A percentile compares a stretch with the other conserved stretches of the same genome.
Conservation (phyloP, 2,888 invertebrate species). For the Lamproptera curius region DNA sequence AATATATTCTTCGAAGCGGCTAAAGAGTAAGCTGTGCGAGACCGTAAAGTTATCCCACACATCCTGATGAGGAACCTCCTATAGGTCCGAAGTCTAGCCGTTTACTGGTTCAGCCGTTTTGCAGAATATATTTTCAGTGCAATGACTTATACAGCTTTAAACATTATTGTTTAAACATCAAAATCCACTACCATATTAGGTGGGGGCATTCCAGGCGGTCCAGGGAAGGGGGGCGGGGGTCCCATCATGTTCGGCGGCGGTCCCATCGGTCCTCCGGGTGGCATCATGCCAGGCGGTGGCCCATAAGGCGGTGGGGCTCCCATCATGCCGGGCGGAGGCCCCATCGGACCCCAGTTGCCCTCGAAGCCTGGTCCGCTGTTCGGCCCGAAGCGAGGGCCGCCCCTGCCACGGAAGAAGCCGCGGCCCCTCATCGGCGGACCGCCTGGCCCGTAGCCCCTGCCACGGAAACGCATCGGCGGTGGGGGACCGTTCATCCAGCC, state of each 20-base stretch:
- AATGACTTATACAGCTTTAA: too few relatives aligned
- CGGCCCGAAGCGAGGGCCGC: constrained; percentile 68
- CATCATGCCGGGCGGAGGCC: constrained; percentile 76
- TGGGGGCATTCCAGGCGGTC: constrained; percentile 72
- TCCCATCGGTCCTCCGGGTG: constrained; percentile 77
- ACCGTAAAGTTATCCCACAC: too few relatives aligned
- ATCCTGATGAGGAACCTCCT: too few relatives aligned
- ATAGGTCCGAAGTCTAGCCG: too few relatives aligned
- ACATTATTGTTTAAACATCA: too few relatives aligned
- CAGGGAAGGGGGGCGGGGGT: constrained; percentile 72
- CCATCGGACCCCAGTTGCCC: constrained; percentile 85
- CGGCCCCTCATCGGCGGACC: constrained; percentile 77
- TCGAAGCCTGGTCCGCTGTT: constrained; percentile 71
- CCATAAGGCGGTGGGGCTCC: constrained; percentile 67
- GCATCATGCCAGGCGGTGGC: constrained; percentile 77
- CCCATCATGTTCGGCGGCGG: constrained; percentile 79
- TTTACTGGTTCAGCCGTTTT: too few relatives aligned
- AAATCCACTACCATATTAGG: constrained; percentile 81
- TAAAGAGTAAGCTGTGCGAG: too few relatives aligned
- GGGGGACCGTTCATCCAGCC: constrained; percentile 74
- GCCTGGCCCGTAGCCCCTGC: constrained; percentile 81
- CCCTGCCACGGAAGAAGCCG: constrained; percentile 72
- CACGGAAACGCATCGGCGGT: constrained; percentile 82
- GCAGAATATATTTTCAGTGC: too few relatives aligned
- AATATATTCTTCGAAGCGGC: too few relatives aligned